Conservation (phyloP, 2,113 vertebrate species). For the Isurus oxyrinchus region DNA sequence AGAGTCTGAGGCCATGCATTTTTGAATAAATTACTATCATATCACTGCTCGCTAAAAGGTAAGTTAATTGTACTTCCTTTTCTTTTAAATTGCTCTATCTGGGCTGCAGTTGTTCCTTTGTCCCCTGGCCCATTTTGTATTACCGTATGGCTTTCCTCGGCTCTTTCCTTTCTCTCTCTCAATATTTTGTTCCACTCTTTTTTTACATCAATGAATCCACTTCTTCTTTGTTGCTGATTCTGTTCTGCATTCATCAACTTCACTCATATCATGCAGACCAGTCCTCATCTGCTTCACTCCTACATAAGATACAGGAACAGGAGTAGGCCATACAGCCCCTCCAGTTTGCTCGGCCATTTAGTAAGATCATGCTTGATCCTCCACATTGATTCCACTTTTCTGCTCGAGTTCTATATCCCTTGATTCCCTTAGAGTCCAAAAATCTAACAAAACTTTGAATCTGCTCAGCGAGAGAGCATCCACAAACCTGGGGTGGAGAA, state of each 20-base stretch:
- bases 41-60: not conserved
- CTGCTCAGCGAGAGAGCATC: not conserved
- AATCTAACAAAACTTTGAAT: not conserved
- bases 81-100: not conserved
- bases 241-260: not conserved
- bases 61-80: not conserved
- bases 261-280: not conserved
- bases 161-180: not conserved
- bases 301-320: not conserved
- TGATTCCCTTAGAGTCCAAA: not conserved
- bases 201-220: not conserved
- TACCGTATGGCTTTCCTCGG: not conserved
- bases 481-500: not conserved
- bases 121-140: not conserved
- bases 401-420: not conserved
- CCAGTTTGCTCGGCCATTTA: not conserved
- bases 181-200: not conserved
- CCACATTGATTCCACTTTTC: not conserved
- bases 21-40: not conserved
- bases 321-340: not conserved
- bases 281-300: not conserved
- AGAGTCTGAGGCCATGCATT: not conserved
- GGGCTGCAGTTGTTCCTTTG: not conserved
- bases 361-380: not conserved
- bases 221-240: not conserved